phyloP scores from a whole-genome alignment of 1,140 invertebrate genomes.

The Tetramorium alpestre region DNA sequence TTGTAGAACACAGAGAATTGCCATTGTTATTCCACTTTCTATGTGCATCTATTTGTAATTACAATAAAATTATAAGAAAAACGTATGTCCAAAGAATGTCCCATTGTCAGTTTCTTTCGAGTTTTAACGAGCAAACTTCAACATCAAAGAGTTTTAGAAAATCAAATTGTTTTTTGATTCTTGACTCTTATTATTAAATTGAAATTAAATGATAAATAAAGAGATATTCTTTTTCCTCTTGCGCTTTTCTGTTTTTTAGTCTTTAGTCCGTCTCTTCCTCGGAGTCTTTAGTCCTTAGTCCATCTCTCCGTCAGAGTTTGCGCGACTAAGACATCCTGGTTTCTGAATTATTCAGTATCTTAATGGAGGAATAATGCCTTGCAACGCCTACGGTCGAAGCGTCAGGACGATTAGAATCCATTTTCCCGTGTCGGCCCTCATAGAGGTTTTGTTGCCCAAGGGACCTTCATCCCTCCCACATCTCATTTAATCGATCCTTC shows the following conservation, averaged over 20 bases:
- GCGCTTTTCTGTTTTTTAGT: background rate
- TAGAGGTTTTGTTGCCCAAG: constrained; percentile 43
- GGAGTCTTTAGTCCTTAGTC: background rate
- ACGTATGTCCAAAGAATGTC: background rate
- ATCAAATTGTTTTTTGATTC: background rate
- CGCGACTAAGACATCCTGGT: constrained; percentile 47
- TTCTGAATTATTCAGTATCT: constrained; percentile 69
- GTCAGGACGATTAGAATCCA: constrained; percentile 67
- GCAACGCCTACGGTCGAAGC: constrained; percentile 52
- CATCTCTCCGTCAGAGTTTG: background rate
- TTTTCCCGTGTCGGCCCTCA: constrained; percentile 46
- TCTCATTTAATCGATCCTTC: constrained; percentile 51
- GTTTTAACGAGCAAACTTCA: background rate
- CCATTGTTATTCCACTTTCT: background rate
- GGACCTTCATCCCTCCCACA: constrained; percentile 12
- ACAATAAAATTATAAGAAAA: background rate
- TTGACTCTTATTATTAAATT: background rate
- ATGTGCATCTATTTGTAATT: background rate
- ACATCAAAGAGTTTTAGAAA: background rate
- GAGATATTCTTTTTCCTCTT: background rate
- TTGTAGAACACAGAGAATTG: background rate
- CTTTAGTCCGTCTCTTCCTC: background rate
- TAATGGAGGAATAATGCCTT: constrained; percentile 68
- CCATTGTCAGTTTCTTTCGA: background rate
- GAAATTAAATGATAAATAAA: background rate